Percentiles rank a stretch among this genome's conserved stretches.
Evolutionary conservation across 23 tunicate species (phyloP).

Genomic region (Trididemnum clinides): DNA sequence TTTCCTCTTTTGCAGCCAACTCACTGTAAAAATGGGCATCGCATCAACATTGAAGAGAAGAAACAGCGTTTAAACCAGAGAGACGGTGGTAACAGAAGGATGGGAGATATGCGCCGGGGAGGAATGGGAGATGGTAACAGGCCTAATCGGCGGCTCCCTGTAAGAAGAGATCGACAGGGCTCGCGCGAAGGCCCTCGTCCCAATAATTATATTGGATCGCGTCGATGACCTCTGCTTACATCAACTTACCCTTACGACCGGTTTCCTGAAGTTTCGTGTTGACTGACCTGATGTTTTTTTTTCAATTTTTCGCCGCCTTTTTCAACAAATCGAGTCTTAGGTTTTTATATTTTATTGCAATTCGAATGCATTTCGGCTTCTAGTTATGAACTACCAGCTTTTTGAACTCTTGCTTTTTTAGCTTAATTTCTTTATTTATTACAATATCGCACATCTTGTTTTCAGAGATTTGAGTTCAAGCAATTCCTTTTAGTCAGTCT

Average conservation of each 20-base stretch:
- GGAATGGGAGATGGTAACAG: constrained; percentile 38
- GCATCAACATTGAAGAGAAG: constrained; percentile 97
- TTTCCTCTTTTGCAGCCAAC: constrained; percentile 76
- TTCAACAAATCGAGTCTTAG: no score
- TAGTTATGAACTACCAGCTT: no score
- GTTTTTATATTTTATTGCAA: no score
- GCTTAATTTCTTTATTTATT: no score
- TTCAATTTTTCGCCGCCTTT: no score
- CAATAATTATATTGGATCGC: constrained; percentile 30
- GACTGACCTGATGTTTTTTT: no score
- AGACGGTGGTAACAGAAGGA: constrained; percentile 39
- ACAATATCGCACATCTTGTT: no score
- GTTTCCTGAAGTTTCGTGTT: no score
- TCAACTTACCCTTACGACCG: no score
- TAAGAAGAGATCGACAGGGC: constrained; percentile 58
- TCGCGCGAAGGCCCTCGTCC: constrained; percentile 42
- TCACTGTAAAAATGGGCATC: constrained; percentile 61
- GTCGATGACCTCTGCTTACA: constrained; percentile 47
- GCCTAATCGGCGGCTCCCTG: constrained; percentile 27
- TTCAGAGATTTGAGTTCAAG: no score
- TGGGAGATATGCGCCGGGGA: constrained; percentile 52
- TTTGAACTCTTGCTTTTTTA: no score
- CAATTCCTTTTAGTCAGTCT: background rate
- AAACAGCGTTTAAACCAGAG: constrained; percentile 60
- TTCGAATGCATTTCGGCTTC: no score